phyloP scores from a whole-genome alignment of 2,113 vertebrate species.

The Merops nubicus region DNA sequence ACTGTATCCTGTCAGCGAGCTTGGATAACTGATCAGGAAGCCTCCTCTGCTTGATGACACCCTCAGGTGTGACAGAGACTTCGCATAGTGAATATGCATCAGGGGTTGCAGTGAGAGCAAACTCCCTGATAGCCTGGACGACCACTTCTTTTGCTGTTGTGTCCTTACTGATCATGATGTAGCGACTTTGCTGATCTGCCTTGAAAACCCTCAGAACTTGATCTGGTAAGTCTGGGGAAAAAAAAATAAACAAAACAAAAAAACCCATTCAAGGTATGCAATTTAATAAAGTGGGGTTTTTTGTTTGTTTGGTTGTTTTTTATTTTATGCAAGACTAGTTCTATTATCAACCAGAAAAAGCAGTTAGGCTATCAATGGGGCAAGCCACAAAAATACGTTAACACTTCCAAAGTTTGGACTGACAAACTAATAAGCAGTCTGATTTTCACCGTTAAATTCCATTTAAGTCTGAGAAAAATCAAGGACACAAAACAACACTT shows the following conservation, averaged over 20 bases:
- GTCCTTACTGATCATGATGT: constrained; percentile 99
- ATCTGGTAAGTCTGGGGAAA: constrained; percentile 88
- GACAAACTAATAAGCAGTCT: background rate
- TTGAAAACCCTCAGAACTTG: constrained; percentile 96
- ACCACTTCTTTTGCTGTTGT: constrained; percentile 98
- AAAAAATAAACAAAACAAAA: no score
- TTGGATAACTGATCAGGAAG: constrained; percentile 97
- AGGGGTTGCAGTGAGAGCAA: constrained; percentile 88
- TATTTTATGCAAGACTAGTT: background rate
- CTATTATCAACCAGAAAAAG: no score
- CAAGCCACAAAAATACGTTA: background rate
- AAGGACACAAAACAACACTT: background rate
- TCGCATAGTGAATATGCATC: constrained; percentile 95
- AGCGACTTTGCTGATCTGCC: constrained; percentile 96
- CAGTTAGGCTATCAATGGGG: background rate
- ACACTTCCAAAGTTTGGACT: background rate
- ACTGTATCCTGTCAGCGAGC: constrained; percentile 95
- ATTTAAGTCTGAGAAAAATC: background rate
- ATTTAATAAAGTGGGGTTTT: background rate
- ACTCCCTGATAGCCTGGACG: constrained; percentile 93
- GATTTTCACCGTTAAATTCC: background rate
- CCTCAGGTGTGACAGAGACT: constrained; percentile 96
- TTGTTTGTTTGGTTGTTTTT: background rate
- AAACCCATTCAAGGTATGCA: background rate
- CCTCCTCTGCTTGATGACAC: constrained; percentile 95